These are phyloP conservation scores for Arctopsyche grandis DNA, from an alignment of 1,140 invertebrate species.

Conservation along the genomic window DNA sequence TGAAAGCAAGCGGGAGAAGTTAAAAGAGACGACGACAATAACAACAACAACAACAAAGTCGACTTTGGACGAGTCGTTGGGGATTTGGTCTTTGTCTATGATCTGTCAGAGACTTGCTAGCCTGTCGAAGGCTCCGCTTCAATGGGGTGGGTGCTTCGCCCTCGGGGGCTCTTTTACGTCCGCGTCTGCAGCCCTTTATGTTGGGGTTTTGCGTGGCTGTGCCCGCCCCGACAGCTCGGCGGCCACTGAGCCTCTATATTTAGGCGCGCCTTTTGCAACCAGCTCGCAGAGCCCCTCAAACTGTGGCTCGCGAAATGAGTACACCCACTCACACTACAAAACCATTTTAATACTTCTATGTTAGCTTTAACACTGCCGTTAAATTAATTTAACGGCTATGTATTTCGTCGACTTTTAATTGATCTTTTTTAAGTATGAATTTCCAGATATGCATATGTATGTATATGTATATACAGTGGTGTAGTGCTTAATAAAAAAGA, in stretches of 20 bases:
- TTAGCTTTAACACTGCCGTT: too few species aligned
- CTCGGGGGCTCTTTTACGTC: background rate
- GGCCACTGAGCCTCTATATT: conserved; percentile 44
- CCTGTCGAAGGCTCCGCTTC: too few species aligned
- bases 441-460: background rate
- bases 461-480: too few species aligned
- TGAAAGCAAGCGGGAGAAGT: background rate
- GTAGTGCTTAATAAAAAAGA: too few species aligned
- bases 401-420: too few species aligned
- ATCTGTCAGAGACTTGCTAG: too few species aligned
- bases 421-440: too few species aligned
- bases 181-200: background rate
- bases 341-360: too few species aligned
- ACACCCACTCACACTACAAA: too few species aligned
- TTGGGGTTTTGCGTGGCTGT: conserved; percentile 8
- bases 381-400: too few species aligned
- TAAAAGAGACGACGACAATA: background rate
- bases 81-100: too few species aligned
- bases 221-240: conserved; percentile 38
- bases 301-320: background rate
- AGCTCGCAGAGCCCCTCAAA: background rate
- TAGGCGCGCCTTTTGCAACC: conserved; percentile 18
- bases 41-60: background rate
- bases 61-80: background rate
- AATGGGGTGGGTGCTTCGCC: too few species aligned